Conservation (phyloP, 2,797 vertebrate species). For the Enteromius anoplus region DNA sequence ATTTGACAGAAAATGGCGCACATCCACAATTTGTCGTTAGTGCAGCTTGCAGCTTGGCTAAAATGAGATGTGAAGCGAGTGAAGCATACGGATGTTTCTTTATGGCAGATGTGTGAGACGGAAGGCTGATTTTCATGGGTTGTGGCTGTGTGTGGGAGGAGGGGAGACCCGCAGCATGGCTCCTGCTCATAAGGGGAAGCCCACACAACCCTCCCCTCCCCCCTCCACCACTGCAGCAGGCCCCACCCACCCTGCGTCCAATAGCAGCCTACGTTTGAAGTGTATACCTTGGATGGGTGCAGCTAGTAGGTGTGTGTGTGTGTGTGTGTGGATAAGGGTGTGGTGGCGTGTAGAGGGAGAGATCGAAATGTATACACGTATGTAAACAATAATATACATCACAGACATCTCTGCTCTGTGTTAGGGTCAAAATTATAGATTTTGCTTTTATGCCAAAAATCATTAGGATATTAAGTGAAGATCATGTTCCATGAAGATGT, state of each 20-base stretch:
- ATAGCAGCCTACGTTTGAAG: slow-evolving; percentile 51
- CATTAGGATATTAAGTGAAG: too few relatives aligned
- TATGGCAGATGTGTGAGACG: background rate
- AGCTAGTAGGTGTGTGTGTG: slow-evolving; percentile 5
- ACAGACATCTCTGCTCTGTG: background rate
- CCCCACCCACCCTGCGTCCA: slow-evolving; percentile 57
- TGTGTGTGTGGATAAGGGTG: background rate
- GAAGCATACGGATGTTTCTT: background rate
- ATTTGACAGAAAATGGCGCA: slow-evolving; percentile 31
- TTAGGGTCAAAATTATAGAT: background rate
- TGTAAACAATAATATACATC: background rate
- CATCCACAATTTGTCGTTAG: background rate
- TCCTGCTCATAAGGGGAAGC: slow-evolving; percentile 53
- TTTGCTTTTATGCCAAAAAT: too few relatives aligned
- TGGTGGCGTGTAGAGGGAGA: background rate
- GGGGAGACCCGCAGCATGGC: slow-evolving; percentile 50
- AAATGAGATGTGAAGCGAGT: background rate
- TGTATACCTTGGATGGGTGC: slow-evolving; percentile 54
- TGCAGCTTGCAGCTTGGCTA: background rate
- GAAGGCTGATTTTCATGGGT: slow-evolving; percentile 17
- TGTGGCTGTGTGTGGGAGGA: slow-evolving; percentile 35
- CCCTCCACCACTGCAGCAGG: slow-evolving; percentile 57
- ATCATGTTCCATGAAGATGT: too few relatives aligned
- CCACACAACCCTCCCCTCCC: slow-evolving; percentile 20
- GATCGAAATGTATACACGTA: background rate